Conservation (phyloP, 2,888 invertebrate genomes). For the Linnaemya tessellans region DNA sequence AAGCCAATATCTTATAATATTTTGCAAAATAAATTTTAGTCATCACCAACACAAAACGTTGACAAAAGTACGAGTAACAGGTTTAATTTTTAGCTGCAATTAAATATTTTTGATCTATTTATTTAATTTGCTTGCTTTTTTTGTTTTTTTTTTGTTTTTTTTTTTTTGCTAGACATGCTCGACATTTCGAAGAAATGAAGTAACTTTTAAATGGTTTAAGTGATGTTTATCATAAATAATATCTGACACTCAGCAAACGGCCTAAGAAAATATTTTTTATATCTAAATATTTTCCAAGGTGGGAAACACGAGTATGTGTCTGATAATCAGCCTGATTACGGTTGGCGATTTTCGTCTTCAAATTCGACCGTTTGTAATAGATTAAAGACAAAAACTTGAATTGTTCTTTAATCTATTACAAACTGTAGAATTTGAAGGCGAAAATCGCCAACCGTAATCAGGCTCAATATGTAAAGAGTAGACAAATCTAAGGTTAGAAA, state of each 20-base stretch:
- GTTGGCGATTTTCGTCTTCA: no score
- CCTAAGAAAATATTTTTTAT: background rate
- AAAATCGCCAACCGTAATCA: no score
- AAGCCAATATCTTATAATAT: conserved; percentile 1
- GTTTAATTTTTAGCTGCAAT: conserved; percentile 38
- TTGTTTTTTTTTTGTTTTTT: no score
- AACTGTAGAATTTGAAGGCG: no score
- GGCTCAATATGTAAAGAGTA: no score
- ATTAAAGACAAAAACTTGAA: no score
- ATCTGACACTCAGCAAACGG: conserved; percentile 14
- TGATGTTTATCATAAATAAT: background rate
- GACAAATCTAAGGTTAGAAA: no score
- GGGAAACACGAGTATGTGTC: no score
- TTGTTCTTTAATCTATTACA: no score
- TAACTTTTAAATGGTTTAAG: background rate
- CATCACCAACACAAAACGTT: conserved; percentile 35
- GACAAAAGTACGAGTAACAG: conserved; percentile 22
- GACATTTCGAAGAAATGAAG: conserved; percentile 11
- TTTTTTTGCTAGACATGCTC: background rate
- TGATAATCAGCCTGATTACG: no score
- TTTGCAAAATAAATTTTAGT: conserved; percentile 31
- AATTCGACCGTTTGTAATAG: no score
- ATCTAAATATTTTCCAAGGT: no score
- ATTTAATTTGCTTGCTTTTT: conserved; percentile 8
- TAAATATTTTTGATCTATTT: conserved; percentile 38